Conservation (phyloP, 2,888 invertebrate genomes). For the Caenorhabditis japonica region DNA sequence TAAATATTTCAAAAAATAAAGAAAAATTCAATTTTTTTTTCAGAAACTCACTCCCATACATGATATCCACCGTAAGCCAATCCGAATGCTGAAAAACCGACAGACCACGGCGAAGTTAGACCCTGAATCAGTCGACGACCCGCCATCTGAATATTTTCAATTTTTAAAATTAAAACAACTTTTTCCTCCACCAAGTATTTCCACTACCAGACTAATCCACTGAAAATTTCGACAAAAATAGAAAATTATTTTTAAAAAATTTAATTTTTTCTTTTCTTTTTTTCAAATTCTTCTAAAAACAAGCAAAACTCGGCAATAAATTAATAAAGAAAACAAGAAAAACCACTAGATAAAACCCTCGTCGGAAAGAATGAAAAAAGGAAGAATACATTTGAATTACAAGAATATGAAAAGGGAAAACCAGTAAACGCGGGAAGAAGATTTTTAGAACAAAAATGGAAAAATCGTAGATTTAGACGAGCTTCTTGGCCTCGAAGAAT, state of each 20-base stretch:
- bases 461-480: slow-evolving; percentile 81
- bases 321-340: neutral
- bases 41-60: slow-evolving; percentile 69
- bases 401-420: slow-evolving; percentile 5
- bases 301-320: slow-evolving; percentile 4
- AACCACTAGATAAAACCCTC: slow-evolving; percentile 4
- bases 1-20: slow-evolving; percentile 6
- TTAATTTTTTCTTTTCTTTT: neutral
- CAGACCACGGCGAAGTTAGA: slow-evolving; percentile 71
- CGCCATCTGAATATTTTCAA: slow-evolving; percentile 49
- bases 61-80: slow-evolving; percentile 71
- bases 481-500: slow-evolving; percentile 99
- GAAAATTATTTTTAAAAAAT: slow-evolving; percentile 1
- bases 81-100: slow-evolving; percentile 72
- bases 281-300: neutral
- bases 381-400: slow-evolving; percentile 1
- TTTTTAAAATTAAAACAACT: neutral
- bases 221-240: neutral
- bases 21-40: slow-evolving; percentile 1
- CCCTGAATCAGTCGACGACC: slow-evolving; percentile 63
- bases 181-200: neutral
- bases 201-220: no score
- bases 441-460: slow-evolving; percentile 4
- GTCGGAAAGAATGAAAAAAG: neutral
- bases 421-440: slow-evolving; percentile 23